Evolutionary conservation across 2,113 vertebrate species (phyloP), one percentile per base, ranked within the genome.

Genomic region (Pseudois nayaur): DNA sequence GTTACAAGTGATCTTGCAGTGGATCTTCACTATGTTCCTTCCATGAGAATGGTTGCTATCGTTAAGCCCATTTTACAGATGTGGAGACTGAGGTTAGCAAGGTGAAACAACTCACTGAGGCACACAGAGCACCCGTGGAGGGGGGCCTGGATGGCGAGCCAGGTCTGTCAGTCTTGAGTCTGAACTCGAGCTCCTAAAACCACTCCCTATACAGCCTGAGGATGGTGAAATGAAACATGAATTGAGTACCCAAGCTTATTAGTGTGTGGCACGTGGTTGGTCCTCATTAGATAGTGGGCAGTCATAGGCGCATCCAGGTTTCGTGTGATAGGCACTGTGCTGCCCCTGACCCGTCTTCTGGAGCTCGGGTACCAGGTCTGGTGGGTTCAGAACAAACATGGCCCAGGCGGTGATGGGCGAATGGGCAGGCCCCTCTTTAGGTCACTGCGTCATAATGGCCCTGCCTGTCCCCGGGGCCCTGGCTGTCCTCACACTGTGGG

Each of bases 1-100:
- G 4, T n/a, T 19, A 12, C 36, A 25, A 11, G 1, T 1, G 6
- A 27, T 36, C 54, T 57, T 0, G 5, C 84, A 8, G 11, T 6
- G 3, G 33, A 23, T 78, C 74, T 17, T 76, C 27, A 16, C 78
- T 60, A 19, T 6, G 0, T 27, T 67, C 59, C 48, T 85, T 36
- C 33, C 8, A 15, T 0, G 40, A 25, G 31, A 40, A 40, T 8
- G 29, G 29, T 1, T 33, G 43, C 59, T 67, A 14, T n/a, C 4
- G 1, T 54, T 10, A 92, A 12, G 31, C 27, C 52, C 50, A 12
- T 36, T 79, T 89, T 31, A 45, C 43, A 64, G 85, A 54, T 3
- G 45, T 54, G 52, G 25, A 81, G 2, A 31, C 43, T 48, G 43
- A 71, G 81, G 67, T 6, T 16, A 74, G 54, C n/a, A 1, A 81